Conservation (phyloP, 2,113 vertebrate species). For the Lophura nycthemera region DNA sequence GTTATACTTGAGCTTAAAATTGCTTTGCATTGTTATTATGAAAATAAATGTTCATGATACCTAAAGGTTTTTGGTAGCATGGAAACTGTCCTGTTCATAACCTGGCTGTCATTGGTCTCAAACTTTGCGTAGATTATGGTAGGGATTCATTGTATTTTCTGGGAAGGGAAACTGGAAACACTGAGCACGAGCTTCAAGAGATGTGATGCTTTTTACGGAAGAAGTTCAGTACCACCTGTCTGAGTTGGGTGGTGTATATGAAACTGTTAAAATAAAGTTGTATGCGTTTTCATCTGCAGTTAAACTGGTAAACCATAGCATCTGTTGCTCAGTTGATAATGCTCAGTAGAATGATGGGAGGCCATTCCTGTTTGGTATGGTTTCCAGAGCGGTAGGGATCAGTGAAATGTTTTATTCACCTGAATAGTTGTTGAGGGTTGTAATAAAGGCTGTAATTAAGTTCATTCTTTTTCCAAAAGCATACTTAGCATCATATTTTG, state of each 20-base stretch:
- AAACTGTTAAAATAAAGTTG: neutral
- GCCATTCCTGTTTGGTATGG: neutral
- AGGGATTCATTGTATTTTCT: neutral
- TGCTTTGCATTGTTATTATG: neutral
- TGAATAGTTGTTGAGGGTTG: neutral
- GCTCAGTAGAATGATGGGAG: neutral
- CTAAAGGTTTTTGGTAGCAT: neutral
- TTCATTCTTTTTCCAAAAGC: neutral
- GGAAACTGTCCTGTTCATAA: neutral
- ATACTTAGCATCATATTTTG: neutral
- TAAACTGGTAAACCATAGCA: neutral
- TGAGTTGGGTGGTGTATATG: neutral
- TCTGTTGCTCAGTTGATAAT: neutral
- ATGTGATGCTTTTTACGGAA: neutral
- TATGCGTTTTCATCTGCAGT: neutral
- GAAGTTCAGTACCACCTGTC: neutral
- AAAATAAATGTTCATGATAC: neutral
- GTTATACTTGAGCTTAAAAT: neutral
- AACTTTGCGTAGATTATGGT: neutral
- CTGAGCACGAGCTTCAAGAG: neutral
- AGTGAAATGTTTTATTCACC: neutral
- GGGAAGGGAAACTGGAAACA: neutral
- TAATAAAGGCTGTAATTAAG: neutral
- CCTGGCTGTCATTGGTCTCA: neutral
- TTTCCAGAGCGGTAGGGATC: neutral